These are phyloP conservation scores for Chrysemys picta DNA, from an alignment of 2,113 vertebrate species.

Conservation along the genomic window DNA sequence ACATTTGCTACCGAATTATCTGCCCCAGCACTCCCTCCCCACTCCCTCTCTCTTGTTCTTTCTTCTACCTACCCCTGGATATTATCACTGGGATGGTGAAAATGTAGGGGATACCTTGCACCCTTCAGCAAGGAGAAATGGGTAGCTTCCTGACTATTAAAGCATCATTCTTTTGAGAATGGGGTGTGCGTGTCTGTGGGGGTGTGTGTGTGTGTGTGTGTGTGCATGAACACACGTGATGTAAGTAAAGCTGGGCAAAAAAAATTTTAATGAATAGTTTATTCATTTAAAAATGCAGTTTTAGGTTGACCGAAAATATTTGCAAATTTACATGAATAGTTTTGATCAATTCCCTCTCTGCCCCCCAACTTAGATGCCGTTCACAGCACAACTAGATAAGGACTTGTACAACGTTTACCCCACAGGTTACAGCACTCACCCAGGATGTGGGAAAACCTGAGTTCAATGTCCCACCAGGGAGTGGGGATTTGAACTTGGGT, in stretches of 20 bases:
- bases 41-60: not conserved
- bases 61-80: not conserved
- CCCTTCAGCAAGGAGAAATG: not conserved
- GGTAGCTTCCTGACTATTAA: not conserved
- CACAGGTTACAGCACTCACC: not conserved
- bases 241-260: not conserved
- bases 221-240: not conserved
- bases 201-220: not conserved
- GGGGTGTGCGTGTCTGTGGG: not conserved
- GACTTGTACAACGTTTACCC: not conserved
- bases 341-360: not conserved
- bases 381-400: not conserved
- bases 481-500: not conserved
- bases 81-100: conserved; percentile 28
- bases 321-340: not conserved
- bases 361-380: not conserved
- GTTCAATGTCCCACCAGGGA: not conserved
- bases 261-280: not conserved
- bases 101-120: not conserved
- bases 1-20: conserved; percentile 9
- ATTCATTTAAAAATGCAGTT: not conserved
- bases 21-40: not conserved
- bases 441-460: not conserved
- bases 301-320: not conserved
- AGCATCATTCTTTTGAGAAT: not conserved